Evolutionary conservation across 2,797 vertebrate genomes (phyloP).

Genomic region (Artibeus jamaicensis): DNA sequence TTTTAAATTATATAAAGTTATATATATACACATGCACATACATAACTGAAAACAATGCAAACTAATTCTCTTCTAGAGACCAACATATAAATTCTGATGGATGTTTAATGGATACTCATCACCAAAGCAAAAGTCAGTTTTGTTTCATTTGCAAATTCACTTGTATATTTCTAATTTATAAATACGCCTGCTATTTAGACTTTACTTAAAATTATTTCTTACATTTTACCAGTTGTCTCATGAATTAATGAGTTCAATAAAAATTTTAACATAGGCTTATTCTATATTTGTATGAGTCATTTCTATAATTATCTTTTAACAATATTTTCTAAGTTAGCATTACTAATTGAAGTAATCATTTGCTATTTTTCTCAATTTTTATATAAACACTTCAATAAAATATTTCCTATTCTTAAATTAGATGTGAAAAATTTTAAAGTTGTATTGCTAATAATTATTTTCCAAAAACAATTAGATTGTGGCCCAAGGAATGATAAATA

Average conservation of each 20-base stretch:
- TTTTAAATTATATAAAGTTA: not conserved
- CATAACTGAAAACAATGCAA: not conserved
- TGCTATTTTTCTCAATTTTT: not conserved
- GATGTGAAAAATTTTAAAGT: not conserved
- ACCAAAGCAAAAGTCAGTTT: not conserved
- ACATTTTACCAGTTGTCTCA: not conserved
- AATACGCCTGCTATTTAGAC: not conserved
- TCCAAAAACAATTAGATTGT: not conserved
- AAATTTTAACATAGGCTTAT: not conserved
- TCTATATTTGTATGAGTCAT: not conserved
- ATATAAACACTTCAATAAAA: not conserved
- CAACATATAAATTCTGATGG: not conserved
- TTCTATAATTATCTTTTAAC: not conserved
- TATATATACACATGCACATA: not conserved
- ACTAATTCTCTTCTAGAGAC: not conserved
- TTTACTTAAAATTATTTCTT: not conserved
- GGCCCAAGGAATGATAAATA: not conserved
- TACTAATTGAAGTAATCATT: not conserved
- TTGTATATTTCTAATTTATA: not conserved
- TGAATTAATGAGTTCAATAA: not conserved
- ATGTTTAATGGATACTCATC: not conserved
- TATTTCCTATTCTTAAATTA: not conserved
- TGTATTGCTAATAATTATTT: not conserved
- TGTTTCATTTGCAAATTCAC: not conserved
- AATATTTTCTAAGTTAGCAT: not conserved